Conservation (phyloP, 2,113 vertebrate genomes). For the Rutilus rutilus region DNA sequence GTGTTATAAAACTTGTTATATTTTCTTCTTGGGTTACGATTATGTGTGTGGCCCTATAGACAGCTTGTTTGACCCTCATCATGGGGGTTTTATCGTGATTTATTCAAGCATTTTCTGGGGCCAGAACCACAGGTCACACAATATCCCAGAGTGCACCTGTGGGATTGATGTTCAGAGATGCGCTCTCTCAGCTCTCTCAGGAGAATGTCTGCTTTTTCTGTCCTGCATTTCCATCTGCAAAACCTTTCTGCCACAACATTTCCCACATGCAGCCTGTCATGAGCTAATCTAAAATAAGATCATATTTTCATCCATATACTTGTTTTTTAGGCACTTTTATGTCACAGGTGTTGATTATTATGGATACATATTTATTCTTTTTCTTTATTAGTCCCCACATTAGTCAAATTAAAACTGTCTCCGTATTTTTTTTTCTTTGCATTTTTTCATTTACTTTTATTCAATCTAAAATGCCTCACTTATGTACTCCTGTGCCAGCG, state of each 20-base stretch:
- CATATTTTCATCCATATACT: neutral
- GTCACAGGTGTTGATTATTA: neutral
- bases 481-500: too few relatives aligned
- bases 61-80: neutral
- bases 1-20: neutral
- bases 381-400: neutral
- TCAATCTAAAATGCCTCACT: neutral
- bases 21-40: neutral
- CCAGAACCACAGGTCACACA: conserved; percentile 18
- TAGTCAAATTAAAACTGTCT: neutral
- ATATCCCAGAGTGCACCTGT: neutral
- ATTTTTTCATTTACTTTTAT: neutral
- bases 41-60: neutral
- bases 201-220: neutral
- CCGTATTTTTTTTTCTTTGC: neutral
- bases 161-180: conserved; percentile 1
- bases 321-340: neutral
- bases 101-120: conserved; percentile 3
- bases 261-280: neutral
- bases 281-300: neutral
- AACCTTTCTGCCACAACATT: neutral
- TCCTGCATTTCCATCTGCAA: neutral
- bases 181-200: neutral
- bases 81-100: neutral
- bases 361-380: neutral